These are phyloP conservation scores for Pemphredon lugubris DNA, from an alignment of 2,888 invertebrate genomes.

Conservation along the genomic window DNA sequence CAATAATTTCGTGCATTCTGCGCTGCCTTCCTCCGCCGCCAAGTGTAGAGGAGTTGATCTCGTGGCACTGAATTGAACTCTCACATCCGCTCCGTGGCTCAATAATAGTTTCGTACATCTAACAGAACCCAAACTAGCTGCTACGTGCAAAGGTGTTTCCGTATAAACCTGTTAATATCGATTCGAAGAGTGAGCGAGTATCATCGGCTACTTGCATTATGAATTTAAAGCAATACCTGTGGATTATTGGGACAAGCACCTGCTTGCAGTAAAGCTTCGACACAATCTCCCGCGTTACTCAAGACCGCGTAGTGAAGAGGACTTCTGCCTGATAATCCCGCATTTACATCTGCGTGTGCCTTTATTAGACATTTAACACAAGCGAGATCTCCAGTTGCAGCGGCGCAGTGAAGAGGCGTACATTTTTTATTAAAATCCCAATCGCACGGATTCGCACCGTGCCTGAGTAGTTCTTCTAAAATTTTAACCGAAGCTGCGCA, in stretches of 20 bases:
- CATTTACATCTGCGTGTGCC: constrained; percentile 90
- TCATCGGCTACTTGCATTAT: not conserved
- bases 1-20: constrained; percentile 88
- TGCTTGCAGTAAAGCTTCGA: constrained; percentile 87
- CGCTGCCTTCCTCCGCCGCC: constrained; percentile 93
- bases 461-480: constrained; percentile 86
- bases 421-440: constrained; percentile 88
- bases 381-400: constrained; percentile 85
- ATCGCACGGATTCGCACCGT: constrained; percentile 86
- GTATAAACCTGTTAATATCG: constrained; percentile 87
- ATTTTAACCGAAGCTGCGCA: constrained; percentile 88
- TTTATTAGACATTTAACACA: constrained; percentile 86
- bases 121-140: constrained; percentile 88
- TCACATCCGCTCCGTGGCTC: constrained; percentile 90
- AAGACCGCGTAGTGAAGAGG: constrained; percentile 93
- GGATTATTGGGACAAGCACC: constrained; percentile 92
- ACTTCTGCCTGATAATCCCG: constrained; percentile 86
- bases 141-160: constrained; percentile 92
- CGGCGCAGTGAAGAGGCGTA: constrained; percentile 90
- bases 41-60: constrained; percentile 92
- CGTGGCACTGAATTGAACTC: constrained; percentile 87
- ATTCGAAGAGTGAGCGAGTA: constrained; percentile 23
- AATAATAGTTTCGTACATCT: constrained; percentile 88
- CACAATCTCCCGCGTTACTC: constrained; percentile 88
- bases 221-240: constrained; percentile 83